Base-by-base conservation (phyloP, 53 echinoderm and acorn worm genomes). In the Zoroaster sp. region DNA sequence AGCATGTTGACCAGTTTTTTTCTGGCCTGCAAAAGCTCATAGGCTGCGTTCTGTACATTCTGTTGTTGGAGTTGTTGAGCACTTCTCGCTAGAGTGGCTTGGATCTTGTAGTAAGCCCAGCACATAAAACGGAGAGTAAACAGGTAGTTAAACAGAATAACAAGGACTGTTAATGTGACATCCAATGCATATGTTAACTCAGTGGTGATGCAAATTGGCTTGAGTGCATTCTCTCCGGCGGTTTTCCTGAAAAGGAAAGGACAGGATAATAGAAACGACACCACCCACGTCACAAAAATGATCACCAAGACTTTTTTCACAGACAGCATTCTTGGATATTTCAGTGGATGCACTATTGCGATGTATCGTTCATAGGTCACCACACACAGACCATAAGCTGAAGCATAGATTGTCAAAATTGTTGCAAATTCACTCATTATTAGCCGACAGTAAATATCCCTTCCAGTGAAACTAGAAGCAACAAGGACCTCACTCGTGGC, bases 361-460 rank as follows among this genome's bases (percentile, higher is more conserved):
- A 85, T 47, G 20, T 71, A 85, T 32, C 52, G 46, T 40, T 85
- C 85, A 33, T 69, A 49, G 13, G 85, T 71, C 33, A 85, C 51
- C 71, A 85, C 8, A 44, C 85, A 85, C 18, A 85, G 72, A 51
- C 67, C 69, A 37, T 85, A 85, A 40, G 37, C 25, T 34, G 85
- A 32, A 32, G 28, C 8, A 43, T 71, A 71, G 52, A 37, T 10
- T 11, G 20, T 21, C 14, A 30, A 11, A 21, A 69, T 31, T 1
- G 7, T 13, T 5, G 47, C 18, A 35, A 39, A 85, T 8, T 21
- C 0, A 33, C 69, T 21, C 10, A 3, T 35, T 4, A 85, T 44
- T n/a, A 85, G 17, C 11, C 85, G 70, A 35, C 72, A 85, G 31
- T 44, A 71, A 21, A 85, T 2, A 32, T 70, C n/a, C 30, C 85